phyloP scores from a whole-genome alignment of 2,797 vertebrate species.

The Siniperca scherzeri region DNA sequence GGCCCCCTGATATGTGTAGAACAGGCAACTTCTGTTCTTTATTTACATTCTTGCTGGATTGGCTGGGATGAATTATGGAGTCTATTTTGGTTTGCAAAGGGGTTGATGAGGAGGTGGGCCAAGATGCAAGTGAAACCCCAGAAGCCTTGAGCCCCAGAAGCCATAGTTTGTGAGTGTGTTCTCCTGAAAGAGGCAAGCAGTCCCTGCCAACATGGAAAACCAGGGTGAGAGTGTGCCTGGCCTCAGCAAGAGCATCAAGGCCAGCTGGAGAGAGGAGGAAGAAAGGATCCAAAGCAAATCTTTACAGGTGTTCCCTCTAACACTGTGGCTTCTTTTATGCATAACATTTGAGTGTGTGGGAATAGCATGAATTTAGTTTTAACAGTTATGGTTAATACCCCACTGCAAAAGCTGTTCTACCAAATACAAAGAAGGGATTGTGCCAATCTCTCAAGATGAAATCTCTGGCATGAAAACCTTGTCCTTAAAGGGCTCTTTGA shows the following conservation, averaged over 20 bases:
- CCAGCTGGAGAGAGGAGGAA: slow-evolving; percentile 56
- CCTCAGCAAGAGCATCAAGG: slow-evolving; percentile 52
- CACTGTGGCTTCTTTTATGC: slow-evolving; percentile 34
- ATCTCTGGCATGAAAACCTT: slow-evolving; percentile 27
- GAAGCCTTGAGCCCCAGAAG: slow-evolving; percentile 69
- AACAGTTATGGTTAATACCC: not conserved
- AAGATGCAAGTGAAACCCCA: slow-evolving; percentile 82
- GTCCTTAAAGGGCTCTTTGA: slow-evolving; percentile 45
- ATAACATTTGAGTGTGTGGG: slow-evolving; percentile 19
- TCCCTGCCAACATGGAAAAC: slow-evolving; percentile 67
- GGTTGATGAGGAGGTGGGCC: slow-evolving; percentile 78
- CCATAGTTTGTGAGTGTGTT: slow-evolving; percentile 65
- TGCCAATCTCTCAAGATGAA: slow-evolving; percentile 29
- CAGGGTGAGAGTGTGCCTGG: slow-evolving; percentile 53
- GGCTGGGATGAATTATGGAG: slow-evolving; percentile 80
- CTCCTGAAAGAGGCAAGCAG: slow-evolving; percentile 68
- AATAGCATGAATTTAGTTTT: slow-evolving; percentile 26
- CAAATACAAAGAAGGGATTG: slow-evolving; percentile 26
- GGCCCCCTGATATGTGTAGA: slow-evolving; percentile 75
- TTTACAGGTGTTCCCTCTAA: slow-evolving; percentile 59
- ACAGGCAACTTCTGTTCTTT: slow-evolving; percentile 83
- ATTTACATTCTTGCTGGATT: slow-evolving; percentile 83
- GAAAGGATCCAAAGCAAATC: slow-evolving; percentile 46
- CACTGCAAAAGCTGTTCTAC: slow-evolving; percentile 9
- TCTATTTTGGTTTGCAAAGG: slow-evolving; percentile 78